Evolutionary conservation across 2,113 vertebrate genomes (phyloP).

Genomic region (Sporophila hypoxantha): DNA sequence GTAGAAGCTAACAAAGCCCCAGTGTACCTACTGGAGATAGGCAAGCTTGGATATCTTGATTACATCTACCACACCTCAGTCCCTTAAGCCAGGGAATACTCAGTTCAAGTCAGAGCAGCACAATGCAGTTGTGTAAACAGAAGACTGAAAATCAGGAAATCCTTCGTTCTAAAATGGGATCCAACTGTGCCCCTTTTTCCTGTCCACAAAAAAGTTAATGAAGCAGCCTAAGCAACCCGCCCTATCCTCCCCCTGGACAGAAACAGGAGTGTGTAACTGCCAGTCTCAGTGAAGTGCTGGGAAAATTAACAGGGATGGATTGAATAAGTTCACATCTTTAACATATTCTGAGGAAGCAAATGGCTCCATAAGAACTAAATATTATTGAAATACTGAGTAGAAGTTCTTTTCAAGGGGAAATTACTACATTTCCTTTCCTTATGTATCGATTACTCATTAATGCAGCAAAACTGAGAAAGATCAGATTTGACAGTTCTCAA

Average conservation of each 20-base stretch:
- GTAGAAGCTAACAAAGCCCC: neutral
- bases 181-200: conserved; percentile 35
- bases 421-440: conserved; percentile 32
- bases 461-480: conserved; percentile 59
- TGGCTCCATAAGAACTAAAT: neutral
- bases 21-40: neutral
- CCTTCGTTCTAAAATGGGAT: conserved; percentile 34
- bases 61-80: neutral
- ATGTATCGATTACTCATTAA: conserved; percentile 63
- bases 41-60: neutral
- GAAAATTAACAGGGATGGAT: neutral
- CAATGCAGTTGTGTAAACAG: conserved; percentile 31
- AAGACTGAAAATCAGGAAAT: conserved; percentile 32
- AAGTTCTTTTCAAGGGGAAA: conserved; percentile 45
- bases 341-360: neutral
- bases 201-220: conserved; percentile 42
- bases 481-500: conserved; percentile 52
- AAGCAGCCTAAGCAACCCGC: neutral
- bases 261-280: neutral
- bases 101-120: neutral
- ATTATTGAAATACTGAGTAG: neutral
- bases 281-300: neutral
- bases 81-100: neutral
- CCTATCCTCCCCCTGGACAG: neutral
- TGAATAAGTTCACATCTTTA: neutral